These are phyloP conservation scores for Venustaconcha ellipsiformis DNA, from an alignment of 1,140 invertebrate genomes.

Conservation along the genomic window DNA sequence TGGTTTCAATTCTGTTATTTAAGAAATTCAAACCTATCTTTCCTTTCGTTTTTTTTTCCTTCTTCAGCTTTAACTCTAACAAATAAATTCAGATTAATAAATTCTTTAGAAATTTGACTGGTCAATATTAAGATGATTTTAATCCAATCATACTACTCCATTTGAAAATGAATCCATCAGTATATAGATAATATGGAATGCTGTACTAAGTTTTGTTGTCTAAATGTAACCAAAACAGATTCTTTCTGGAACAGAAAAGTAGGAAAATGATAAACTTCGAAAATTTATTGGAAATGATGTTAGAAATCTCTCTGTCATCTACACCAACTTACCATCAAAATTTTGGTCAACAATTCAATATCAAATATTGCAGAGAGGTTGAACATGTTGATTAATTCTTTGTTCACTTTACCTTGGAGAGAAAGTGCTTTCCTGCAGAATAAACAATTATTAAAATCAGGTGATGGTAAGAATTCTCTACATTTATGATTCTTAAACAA, in stretches of 20 bases:
- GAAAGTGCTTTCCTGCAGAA: constrained; percentile 47
- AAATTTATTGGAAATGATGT: not conserved
- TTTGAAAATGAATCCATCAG: not conserved
- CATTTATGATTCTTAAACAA: not conserved
- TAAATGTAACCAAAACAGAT: not conserved
- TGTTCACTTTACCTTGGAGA: constrained; percentile 56
- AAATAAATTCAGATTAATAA: too few relatives aligned
- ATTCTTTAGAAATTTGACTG: too few relatives aligned
- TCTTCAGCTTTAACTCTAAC: too few relatives aligned
- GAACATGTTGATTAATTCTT: constrained; percentile 64
- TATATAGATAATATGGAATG: not conserved
- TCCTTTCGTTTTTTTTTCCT: too few relatives aligned
- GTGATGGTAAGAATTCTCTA: not conserved
- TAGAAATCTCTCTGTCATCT: not conserved
- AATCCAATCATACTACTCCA: too few relatives aligned
- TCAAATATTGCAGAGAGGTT: constrained; percentile 63
- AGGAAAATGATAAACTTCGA: not conserved
- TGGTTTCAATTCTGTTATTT: too few relatives aligned
- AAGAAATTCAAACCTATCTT: too few relatives aligned
- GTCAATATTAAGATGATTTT: too few relatives aligned
- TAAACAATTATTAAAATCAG: constrained; percentile 1
- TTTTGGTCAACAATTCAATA: constrained; percentile 60
- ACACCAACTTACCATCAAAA: constrained; percentile 53
- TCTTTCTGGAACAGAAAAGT: not conserved
- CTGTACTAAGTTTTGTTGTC: not conserved